Evolutionary conservation across 1,140 invertebrate genomes (phyloP).

Genomic region (Drosophila sechellia): DNA sequence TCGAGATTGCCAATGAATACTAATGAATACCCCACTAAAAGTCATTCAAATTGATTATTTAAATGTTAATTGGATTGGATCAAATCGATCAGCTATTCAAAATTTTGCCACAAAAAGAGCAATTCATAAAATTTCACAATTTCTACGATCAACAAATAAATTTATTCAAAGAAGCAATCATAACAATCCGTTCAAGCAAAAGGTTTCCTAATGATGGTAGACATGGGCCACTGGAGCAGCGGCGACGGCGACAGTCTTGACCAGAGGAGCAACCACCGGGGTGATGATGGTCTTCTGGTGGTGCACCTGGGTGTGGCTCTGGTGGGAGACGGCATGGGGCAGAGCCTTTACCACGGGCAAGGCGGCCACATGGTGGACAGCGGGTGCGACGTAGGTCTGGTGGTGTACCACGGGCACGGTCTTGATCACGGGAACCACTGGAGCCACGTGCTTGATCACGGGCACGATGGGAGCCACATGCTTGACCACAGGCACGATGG

Average conservation of each 20-base stretch:
- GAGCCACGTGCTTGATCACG: conserved; percentile 53
- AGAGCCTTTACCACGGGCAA: conserved; percentile 57
- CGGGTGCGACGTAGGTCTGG: conserved; percentile 58
- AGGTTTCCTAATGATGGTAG: conserved; percentile 58
- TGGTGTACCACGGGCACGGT: conserved; percentile 56
- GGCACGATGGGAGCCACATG: conserved; percentile 29
- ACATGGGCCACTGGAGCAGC: conserved; percentile 60
- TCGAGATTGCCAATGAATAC: conserved; percentile 14
- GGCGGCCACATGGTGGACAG: conserved; percentile 77
- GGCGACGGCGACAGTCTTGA: conserved; percentile 61
- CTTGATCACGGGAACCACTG: conserved; percentile 50
- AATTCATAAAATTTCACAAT: conserved; percentile 9
- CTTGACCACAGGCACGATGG: conserved; percentile 56
- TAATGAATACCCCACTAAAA: conserved; percentile 30
- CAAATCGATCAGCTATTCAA: conserved; percentile 27
- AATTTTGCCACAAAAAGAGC: not conserved
- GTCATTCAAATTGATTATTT: conserved; percentile 39
- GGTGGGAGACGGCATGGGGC: conserved; percentile 85
- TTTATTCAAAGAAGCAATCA: conserved; percentile 67
- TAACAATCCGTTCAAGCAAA: conserved; percentile 35
- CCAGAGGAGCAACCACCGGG: conserved; percentile 45
- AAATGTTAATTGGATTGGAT: conserved; percentile 26
- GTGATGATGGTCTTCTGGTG: conserved; percentile 69
- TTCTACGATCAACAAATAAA: conserved; percentile 30
- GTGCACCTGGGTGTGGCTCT: conserved; percentile 83